Percentiles rank a stretch among this genome's conserved stretches.
Evolutionary conservation across 2,113 vertebrate genomes (phyloP).

Genomic region (Prionailurus bengalensis): DNA sequence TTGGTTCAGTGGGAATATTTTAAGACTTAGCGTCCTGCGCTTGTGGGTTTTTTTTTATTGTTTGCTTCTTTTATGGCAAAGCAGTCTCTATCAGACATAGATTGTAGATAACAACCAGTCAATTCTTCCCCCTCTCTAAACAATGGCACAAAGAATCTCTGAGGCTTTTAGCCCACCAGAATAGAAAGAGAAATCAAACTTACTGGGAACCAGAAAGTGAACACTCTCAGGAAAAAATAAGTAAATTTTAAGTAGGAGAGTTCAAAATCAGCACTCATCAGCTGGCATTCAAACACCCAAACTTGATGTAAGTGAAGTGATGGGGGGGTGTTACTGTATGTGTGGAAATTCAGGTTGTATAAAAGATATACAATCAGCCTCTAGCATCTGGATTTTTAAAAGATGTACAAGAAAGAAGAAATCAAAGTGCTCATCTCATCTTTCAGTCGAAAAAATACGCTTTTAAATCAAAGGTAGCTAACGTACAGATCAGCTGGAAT

Average conservation of each 20-base stretch:
- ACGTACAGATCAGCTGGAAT: neutral
- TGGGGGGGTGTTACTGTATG: fast-evolving
- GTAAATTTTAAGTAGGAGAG: neutral
- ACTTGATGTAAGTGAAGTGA: neutral
- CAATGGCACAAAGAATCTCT: neutral
- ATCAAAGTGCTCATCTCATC: neutral
- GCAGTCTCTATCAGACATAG: neutral
- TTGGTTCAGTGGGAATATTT: neutral
- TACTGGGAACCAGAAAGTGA: neutral
- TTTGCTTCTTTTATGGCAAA: neutral
- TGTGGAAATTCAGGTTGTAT: neutral
- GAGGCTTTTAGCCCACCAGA: neutral
- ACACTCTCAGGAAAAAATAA: neutral
- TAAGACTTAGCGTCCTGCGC: too few species aligned
- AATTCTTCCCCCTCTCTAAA: neutral
- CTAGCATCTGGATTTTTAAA: neutral
- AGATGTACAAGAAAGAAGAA: neutral
- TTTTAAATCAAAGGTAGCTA: neutral
- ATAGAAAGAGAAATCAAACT: neutral
- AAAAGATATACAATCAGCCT: neutral
- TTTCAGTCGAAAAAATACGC: neutral
- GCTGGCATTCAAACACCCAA: neutral
- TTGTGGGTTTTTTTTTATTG: neutral
- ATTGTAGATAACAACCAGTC: neutral
- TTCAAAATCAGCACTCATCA: neutral